Evolutionary conservation across 1,140 invertebrate genomes (phyloP).

Genomic region (Contarinia nasturtii): DNA sequence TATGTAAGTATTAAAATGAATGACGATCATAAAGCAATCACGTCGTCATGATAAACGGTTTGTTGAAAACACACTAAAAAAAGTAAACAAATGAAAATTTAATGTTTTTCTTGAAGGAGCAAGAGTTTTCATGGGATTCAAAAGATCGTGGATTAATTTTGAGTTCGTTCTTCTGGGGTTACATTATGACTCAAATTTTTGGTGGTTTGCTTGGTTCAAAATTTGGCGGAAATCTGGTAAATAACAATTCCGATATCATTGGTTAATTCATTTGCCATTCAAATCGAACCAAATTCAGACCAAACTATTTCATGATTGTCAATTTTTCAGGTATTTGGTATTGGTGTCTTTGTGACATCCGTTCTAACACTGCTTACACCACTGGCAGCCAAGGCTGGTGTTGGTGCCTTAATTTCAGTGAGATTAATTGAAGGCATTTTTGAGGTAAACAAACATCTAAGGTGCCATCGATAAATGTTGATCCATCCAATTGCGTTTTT

Average conservation of each 20-base stretch:
- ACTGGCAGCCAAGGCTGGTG: constrained; percentile 45
- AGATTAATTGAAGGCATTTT: constrained; percentile 74
- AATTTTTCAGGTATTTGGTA: constrained; percentile 42
- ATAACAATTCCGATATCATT: too few relatives aligned
- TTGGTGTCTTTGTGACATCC: constrained; percentile 61
- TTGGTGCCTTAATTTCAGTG: constrained; percentile 48
- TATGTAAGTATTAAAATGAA: constrained; percentile 22
- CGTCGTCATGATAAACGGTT: background rate
- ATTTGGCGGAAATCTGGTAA: constrained; percentile 34
- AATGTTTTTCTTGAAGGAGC: constrained; percentile 18
- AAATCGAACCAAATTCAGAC: too few relatives aligned
- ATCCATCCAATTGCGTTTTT: background rate
- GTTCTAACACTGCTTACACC: constrained; percentile 70
- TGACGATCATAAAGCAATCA: background rate
- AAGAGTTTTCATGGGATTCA: constrained; percentile 58
- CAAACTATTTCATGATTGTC: too few relatives aligned
- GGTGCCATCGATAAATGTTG: background rate
- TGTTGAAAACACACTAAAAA: too few relatives aligned
- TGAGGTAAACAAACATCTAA: constrained; percentile 33
- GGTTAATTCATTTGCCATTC: too few relatives aligned
- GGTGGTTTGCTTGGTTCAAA: constrained; percentile 45
- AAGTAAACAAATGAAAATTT: too few relatives aligned
- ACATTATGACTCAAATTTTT: constrained; percentile 42
- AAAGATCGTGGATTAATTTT: constrained; percentile 53
- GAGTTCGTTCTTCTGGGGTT: constrained; percentile 67